Evolutionary conservation across 2,888 invertebrate species (phyloP), one percentile per base, ranked within the genome.

Genomic region (Agrotis exclamationis): DNA sequence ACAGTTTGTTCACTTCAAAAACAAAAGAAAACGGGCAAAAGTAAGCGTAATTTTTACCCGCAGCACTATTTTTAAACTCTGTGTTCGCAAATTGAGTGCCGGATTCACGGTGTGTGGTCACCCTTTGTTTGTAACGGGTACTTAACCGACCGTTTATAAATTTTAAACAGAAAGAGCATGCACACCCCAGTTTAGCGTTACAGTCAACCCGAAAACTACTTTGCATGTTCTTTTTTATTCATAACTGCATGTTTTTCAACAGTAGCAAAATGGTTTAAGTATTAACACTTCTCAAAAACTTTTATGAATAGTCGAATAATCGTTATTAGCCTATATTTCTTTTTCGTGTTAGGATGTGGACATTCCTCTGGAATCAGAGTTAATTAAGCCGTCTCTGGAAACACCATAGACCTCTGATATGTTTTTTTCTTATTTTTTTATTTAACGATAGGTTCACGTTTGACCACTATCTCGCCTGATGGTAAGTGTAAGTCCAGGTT

Each of bases 91-190:
- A 73, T 72, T 57, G 63, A 70, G 70, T 50, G 58, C 64, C 80
- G 84, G 85, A 85, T 83, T 73, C 76, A 84, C 78, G 85, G 80
- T 83, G 45, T 76, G 78, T 83, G 80, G 74, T 58, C 84, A 74
- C 80, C 84, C 84, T 76, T 80, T 76, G 68, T 84, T 80, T 60
- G 69, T 63, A 50, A 70, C 75, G 67, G 71, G 76, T 71, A 63
- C 70, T 77, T 70, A 84, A 63, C 74, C 75, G 65, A 66, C 80
- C 75, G 74, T 77, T 80, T 72, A 73, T 79, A 83, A 76, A 82
- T 77, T 71, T 82, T 79, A 68, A 76, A 80, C 76, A 76, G 62
- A 68, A 50, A 22, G 24, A 18, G 28, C 24, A 1, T 45, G 56
- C 22, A n/a, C 20, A 16, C 11, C 11, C 6, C 13, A 59, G 22